phyloP scores from a whole-genome alignment of 2,113 vertebrate genomes.

The Aptenodytes forsteri region DNA sequence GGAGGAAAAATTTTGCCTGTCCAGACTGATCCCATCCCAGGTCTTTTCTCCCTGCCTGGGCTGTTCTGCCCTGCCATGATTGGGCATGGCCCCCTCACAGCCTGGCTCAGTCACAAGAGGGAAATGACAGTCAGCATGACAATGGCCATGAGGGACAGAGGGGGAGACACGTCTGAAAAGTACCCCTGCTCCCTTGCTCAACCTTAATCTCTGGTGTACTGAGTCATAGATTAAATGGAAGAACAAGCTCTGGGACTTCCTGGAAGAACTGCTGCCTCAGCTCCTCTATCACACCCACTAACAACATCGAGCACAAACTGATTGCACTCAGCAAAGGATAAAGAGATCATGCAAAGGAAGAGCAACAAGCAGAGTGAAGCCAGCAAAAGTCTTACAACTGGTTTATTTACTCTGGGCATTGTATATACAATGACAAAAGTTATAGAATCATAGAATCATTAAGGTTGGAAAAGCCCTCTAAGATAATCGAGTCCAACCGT shows the following conservation, averaged over 20 bases:
- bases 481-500: too few species aligned
- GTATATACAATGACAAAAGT: neutral
- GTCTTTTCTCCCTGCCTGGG: neutral
- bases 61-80: neutral
- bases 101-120: neutral
- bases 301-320: neutral
- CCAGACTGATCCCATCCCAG: neutral
- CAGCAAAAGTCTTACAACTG: neutral
- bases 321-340: neutral
- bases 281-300: neutral
- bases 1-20: neutral
- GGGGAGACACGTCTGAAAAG: neutral
- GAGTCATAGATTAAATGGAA: neutral
- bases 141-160: neutral
- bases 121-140: neutral
- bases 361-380: neutral
- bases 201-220: neutral
- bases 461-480: too few species aligned
- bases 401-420: neutral
- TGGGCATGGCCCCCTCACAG: neutral
- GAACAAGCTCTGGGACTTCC: neutral
- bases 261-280: slow-evolving; percentile 15
- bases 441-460: too few species aligned
- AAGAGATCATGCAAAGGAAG: neutral
- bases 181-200: neutral